Evolutionary conservation across 2,888 invertebrate species (phyloP), one percentile per base, ranked within the genome.

Genomic region (Cistogaster globosa): DNA sequence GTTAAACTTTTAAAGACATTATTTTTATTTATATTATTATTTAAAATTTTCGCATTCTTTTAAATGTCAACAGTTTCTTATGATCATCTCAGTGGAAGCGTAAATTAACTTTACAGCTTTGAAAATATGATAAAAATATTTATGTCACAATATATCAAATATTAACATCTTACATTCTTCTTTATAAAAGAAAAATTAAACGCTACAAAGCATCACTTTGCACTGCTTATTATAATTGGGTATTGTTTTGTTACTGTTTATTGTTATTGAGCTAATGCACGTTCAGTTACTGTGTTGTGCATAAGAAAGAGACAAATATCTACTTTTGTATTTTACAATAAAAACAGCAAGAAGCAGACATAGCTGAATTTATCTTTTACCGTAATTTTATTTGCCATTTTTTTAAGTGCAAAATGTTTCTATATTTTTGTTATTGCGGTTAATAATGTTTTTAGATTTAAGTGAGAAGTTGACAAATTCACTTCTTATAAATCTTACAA

Each of bases 211-310:
- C 74, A 58, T 45, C 67, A 81, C 80, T 77, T 68, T 51, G n/a
- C n/a, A n/a, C 7, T 51, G 14, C 1, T 55, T 12, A 26, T 65
- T 65, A 51, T 58, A 72, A 58, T 79, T 78, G 69, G 69, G 16
- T 22, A 79, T 63, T 79, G 72, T 51, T 72, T 79, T 79, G 38
- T 65, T 80, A 67, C 65, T 58, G 51, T 67, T 74, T 42, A 18
- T 53, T 51, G 76, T 77, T 60, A 42, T 75, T 75, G 67, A 67
- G 74, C 45, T 68, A 81, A 68, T 67, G 60, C 53, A 53, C 11
- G 11, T 14, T 11, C 20, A 58, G 11, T 16, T 18, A 69, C n/a
- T 63, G 16, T 12, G 22, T 9, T 36, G 3, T 51, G 51, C 3
- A 32, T 26, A 22, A 65, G 51, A 79, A 72, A 79, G 72, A 72